These are phyloP conservation scores for Elymnias hypermnestra DNA, from an alignment of 1,140 invertebrate genomes.

Conservation along the genomic window DNA sequence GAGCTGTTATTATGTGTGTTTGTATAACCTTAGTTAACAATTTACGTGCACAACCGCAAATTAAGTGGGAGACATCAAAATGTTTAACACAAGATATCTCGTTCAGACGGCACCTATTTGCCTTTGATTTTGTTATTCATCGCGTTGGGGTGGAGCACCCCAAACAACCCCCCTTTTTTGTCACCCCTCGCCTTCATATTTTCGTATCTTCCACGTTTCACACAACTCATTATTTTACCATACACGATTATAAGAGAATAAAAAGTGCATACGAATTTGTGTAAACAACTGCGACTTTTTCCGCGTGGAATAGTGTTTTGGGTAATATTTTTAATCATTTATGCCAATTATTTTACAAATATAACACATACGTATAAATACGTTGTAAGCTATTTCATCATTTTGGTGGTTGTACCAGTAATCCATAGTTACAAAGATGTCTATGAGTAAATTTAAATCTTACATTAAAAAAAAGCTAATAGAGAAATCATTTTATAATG, in stretches of 20 bases:
- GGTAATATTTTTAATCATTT: too few species aligned
- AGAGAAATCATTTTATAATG: too few species aligned
- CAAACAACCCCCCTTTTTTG: neutral
- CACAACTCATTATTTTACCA: conserved; percentile 24
- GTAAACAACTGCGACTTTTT: too few species aligned
- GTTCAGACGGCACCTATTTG: conserved; percentile 25
- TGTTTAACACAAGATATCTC: conserved; percentile 10
- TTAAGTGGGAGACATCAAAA: conserved; percentile 4
- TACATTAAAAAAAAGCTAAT: too few species aligned
- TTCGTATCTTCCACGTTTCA: conserved; percentile 23
- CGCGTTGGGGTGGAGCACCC: conserved; percentile 10
- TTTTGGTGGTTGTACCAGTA: too few species aligned
- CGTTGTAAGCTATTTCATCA: too few species aligned
- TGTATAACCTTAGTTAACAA: neutral
- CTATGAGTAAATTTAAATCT: too few species aligned
- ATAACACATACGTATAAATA: too few species aligned
- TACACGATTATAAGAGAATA: conserved; percentile 24
- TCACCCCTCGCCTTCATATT: conserved; percentile 19
- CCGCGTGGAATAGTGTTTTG: too few species aligned
- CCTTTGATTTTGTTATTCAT: conserved; percentile 55
- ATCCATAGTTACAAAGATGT: too few species aligned
- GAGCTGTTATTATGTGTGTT: too few species aligned
- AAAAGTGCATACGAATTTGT: conserved; percentile 22
- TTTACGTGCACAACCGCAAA: neutral
- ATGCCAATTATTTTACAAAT: too few species aligned